phyloP scores from a whole-genome alignment of 2,797 vertebrate genomes.

The Strix occidentalis region DNA sequence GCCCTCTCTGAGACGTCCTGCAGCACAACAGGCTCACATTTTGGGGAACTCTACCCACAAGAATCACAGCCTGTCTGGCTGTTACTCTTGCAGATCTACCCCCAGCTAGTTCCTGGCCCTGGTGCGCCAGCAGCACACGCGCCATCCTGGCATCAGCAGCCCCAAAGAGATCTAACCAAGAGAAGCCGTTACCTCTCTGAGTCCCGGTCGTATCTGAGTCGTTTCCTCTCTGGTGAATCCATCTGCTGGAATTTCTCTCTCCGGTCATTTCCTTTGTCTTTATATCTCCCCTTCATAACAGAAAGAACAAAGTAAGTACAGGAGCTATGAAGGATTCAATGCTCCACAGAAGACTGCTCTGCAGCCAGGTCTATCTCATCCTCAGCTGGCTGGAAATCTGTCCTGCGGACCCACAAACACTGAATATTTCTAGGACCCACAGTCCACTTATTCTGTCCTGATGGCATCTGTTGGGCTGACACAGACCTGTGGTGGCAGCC shows the following conservation, averaged over 20 bases:
- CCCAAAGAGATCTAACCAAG: not conserved
- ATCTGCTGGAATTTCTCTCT: slow-evolving; percentile 76
- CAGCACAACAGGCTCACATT: not conserved
- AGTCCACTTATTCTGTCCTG: not conserved
- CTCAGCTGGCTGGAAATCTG: not conserved
- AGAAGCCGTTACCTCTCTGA: slow-evolving; percentile 69
- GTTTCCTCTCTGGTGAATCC: slow-evolving; percentile 79
- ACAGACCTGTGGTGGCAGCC: not conserved
- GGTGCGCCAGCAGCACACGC: not conserved
- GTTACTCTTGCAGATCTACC: not conserved
- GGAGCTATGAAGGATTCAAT: not conserved
- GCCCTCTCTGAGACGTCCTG: not conserved
- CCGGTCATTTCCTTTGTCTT: slow-evolving; percentile 77
- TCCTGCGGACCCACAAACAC: not conserved
- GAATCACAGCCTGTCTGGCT: not conserved
- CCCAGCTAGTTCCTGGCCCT: not conserved
- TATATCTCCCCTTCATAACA: slow-evolving; percentile 73
- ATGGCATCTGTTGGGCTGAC: not conserved
- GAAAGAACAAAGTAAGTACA: slow-evolving; percentile 10
- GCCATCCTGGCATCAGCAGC: not conserved
- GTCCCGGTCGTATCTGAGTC: slow-evolving; percentile 70
- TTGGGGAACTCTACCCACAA: not conserved
- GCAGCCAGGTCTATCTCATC: not conserved
- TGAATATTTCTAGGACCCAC: not conserved
- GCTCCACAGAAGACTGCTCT: not conserved